Evolutionary conservation across 2,888 invertebrate species (phyloP).

Genomic region (Mechanitis mazaeus): DNA sequence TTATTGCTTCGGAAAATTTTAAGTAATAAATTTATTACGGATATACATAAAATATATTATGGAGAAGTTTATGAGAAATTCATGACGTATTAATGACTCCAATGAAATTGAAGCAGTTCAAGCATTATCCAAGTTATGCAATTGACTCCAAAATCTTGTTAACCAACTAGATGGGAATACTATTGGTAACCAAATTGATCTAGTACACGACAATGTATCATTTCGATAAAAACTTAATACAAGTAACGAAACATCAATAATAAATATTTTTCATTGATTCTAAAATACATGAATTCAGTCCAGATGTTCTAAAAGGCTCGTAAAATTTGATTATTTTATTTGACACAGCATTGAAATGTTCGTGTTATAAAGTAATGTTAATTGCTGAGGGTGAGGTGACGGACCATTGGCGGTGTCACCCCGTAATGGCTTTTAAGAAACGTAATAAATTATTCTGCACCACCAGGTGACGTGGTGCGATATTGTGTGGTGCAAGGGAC

Average conservation of each 20-base stretch:
- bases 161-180: too few relatives aligned
- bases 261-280: too few relatives aligned
- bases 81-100: too few relatives aligned
- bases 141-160: too few relatives aligned
- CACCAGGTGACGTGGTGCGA: constrained; percentile 62
- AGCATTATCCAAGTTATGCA: too few relatives aligned
- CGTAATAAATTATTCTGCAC: constrained; percentile 70
- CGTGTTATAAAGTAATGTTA: constrained; percentile 59
- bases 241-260: too few relatives aligned
- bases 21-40: constrained; percentile 2
- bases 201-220: too few relatives aligned
- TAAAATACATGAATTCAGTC: not conserved
- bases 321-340: not conserved
- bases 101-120: too few relatives aligned
- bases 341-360: constrained; percentile 10
- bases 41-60: not conserved
- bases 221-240: too few relatives aligned
- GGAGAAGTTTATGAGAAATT: too few relatives aligned
- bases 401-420: constrained; percentile 68
- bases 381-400: constrained; percentile 57
- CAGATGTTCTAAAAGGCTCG: not conserved
- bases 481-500: constrained; percentile 35
- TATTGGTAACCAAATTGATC: too few relatives aligned
- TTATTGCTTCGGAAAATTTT: constrained; percentile 6
- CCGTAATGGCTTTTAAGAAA: constrained; percentile 75